Conservation (phyloP, 2,888 invertebrate genomes). For the Calameuta filiformis region DNA sequence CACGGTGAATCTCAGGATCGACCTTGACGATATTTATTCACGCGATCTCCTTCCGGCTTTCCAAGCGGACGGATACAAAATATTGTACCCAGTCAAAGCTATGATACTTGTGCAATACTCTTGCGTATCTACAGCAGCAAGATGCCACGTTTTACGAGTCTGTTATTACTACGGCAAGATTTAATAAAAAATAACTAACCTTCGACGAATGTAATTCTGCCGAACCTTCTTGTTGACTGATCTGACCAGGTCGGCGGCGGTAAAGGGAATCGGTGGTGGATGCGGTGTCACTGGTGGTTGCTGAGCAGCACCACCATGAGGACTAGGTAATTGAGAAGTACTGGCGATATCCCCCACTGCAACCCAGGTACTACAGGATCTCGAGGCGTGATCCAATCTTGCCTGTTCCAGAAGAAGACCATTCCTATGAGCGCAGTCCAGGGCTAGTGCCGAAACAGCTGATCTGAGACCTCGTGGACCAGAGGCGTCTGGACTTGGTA, state of each 20-base stretch:
- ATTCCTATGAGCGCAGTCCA: constrained; percentile 70
- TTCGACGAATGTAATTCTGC: constrained; percentile 83
- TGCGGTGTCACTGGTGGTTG: constrained; percentile 60
- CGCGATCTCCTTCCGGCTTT: neutral
- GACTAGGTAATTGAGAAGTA: constrained; percentile 85
- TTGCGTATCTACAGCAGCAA: neutral
- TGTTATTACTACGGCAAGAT: no score
- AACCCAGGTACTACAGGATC: constrained; percentile 90
- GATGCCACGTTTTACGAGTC: neutral
- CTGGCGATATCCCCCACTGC: constrained; percentile 81
- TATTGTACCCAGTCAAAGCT: neutral
- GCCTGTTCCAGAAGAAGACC: constrained; percentile 70
- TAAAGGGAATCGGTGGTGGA: constrained; percentile 70
- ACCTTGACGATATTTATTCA: neutral
- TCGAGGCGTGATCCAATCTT: constrained; percentile 72
- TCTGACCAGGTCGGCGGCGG: constrained; percentile 75
- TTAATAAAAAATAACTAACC: constrained; percentile 36
- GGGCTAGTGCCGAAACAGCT: constrained; percentile 71
- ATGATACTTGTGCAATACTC: neutral
- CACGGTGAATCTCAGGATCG: neutral
- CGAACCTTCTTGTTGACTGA: constrained; percentile 87
- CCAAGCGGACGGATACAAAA: neutral
- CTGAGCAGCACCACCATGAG: constrained; percentile 73
- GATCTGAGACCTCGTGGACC: constrained; percentile 51
- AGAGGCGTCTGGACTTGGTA: constrained; percentile 68